These are phyloP conservation scores for Chaenodraco wilsoni DNA, from an alignment of 2,797 vertebrate species.

Conservation along the genomic window DNA sequence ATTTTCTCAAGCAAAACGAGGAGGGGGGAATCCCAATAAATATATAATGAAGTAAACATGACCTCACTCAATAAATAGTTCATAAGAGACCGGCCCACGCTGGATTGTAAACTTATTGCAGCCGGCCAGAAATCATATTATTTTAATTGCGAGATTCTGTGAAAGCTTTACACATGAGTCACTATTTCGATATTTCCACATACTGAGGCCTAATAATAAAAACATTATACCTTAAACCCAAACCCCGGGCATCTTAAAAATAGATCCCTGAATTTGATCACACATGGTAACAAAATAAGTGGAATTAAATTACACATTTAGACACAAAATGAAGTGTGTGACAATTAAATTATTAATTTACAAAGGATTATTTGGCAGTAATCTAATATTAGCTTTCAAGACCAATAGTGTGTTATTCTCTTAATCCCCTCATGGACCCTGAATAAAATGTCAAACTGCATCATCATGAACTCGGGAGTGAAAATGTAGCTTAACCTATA, in stretches of 20 bases:
- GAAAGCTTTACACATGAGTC: conserved; percentile 63
- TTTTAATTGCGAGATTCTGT: conserved; percentile 62
- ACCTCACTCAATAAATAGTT: conserved; percentile 94
- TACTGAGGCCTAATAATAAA: conserved; percentile 64
- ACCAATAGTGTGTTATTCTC: conserved; percentile 80
- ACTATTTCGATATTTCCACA: conserved; percentile 52
- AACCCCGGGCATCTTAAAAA: conserved; percentile 70
- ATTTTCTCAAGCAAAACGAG: conserved; percentile 85
- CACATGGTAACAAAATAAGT: conserved; percentile 86
- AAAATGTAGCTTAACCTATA: conserved; percentile 61
- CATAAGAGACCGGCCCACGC: conserved; percentile 84
- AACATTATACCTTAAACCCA: conserved; percentile 46
- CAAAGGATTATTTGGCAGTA: conserved; percentile 90
- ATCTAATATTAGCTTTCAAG: conserved; percentile 89
- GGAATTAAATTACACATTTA: conserved; percentile 88
- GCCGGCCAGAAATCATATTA: conserved; percentile 63
- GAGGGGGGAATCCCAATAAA: conserved; percentile 93
- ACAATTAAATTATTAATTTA: conserved; percentile 92
- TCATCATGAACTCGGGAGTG: conserved; percentile 66
- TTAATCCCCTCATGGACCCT: conserved; percentile 69
- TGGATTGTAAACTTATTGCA: conserved; percentile 81
- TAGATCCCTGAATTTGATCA: conserved; percentile 77
- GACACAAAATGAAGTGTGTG: conserved; percentile 91
- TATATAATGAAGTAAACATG: conserved; percentile 98
- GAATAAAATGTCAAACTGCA: conserved; percentile 79